A percentile compares a stretch with the other conserved stretches of the same genome.
Evolutionary conservation across 1,140 invertebrate species (phyloP).

Genomic region (Triops cancriformis): DNA sequence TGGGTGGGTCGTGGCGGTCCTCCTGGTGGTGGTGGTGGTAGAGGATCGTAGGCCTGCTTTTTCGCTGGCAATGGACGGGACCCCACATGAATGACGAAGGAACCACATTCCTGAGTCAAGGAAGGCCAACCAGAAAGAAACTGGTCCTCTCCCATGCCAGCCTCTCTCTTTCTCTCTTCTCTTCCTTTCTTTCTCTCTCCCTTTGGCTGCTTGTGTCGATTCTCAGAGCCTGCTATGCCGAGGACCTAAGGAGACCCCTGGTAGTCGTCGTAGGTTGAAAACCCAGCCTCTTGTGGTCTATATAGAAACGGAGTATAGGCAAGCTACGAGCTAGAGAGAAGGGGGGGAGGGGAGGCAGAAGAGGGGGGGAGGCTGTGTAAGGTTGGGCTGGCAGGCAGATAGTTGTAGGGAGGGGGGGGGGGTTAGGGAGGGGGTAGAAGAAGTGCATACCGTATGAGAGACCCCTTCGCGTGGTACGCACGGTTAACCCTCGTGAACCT

Average conservation of each 20-base stretch:
- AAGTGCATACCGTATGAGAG: conserved; percentile 22
- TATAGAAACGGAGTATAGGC: neutral
- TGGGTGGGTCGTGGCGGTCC: neutral
- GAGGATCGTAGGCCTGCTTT: neutral
- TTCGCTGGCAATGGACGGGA: neutral
- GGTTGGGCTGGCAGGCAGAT: conserved; percentile 14
- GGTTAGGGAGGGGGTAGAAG: neutral
- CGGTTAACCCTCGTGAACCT: conserved; percentile 12
- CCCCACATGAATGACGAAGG: conserved; percentile 12
- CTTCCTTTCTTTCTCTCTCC: neutral
- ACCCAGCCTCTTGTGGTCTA: neutral
- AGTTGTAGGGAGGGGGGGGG: conserved; percentile 17
- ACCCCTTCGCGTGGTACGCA: conserved; percentile 20
- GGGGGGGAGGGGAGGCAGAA: neutral
- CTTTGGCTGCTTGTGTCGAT: neutral
- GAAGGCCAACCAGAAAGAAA: conserved; percentile 13
- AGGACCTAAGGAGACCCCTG: neutral
- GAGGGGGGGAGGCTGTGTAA: conserved; percentile 14
- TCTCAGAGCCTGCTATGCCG: conserved; percentile 12
- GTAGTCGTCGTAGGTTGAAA: neutral
- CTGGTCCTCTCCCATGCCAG: neutral
- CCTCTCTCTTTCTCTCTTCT: conserved; percentile 17
- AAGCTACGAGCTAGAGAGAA: conserved; percentile 3
- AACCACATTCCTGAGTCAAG: neutral
- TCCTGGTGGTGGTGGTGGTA: neutral